Evolutionary conservation across 2,888 invertebrate genomes (phyloP).

Genomic region (Drosophila kanekoi): DNA sequence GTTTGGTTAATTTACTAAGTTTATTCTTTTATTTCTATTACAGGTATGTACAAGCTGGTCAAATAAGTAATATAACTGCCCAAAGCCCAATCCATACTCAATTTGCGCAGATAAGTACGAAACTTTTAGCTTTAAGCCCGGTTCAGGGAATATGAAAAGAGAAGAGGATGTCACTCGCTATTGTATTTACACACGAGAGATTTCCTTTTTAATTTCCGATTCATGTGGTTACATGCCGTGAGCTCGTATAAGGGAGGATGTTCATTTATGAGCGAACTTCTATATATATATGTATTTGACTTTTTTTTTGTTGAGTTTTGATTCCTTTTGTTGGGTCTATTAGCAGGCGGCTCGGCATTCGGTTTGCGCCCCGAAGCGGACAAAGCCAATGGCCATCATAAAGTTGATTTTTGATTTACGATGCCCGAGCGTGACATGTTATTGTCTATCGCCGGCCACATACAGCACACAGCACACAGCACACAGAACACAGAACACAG

Average conservation of each 20-base stretch:
- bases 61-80: not conserved
- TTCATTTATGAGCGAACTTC: conserved; percentile 45
- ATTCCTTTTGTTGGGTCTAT: conserved; percentile 39
- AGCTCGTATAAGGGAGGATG: not conserved
- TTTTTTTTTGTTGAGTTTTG: conserved; percentile 11
- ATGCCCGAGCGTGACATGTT: conserved; percentile 63
- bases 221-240: conserved; percentile 32
- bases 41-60: conserved; percentile 59
- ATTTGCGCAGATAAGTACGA: conserved; percentile 63
- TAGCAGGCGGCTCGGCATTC: conserved; percentile 30
- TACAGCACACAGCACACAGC: not conserved
- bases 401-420: conserved; percentile 70
- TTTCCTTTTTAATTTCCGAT: conserved; percentile 72
- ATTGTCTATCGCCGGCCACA: conserved; percentile 49
- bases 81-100: conserved; percentile 2
- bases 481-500: not conserved
- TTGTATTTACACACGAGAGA: conserved; percentile 52
- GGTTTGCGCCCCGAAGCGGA: conserved; percentile 18
- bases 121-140: conserved; percentile 39
- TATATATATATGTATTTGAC: conserved; percentile 12
- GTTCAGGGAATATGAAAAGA: not conserved
- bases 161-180: not conserved
- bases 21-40: conserved; percentile 28
- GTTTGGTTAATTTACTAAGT: conserved; percentile 4
- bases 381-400: conserved; percentile 45